Conservation (phyloP, 2,113 vertebrate genomes). For the Pedetes capensis region DNA sequence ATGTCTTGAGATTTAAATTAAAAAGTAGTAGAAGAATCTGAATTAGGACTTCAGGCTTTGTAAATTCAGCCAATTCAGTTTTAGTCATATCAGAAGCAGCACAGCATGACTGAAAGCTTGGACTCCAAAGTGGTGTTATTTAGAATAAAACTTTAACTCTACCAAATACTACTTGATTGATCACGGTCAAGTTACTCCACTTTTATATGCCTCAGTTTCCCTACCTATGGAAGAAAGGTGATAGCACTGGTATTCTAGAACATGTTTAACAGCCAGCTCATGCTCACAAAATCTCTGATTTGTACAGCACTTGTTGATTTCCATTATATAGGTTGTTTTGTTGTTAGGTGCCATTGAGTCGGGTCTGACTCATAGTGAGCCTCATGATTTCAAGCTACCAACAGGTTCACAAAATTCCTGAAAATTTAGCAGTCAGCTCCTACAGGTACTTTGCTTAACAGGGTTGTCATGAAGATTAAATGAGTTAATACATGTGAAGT, state of each 20-base stretch:
- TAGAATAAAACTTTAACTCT: not conserved
- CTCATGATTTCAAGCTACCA: conserved; percentile 3
- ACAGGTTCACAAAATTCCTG: conserved; percentile 33
- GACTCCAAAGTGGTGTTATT: not conserved
- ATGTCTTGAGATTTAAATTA: not conserved
- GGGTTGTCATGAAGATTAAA: not conserved
- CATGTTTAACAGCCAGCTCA: not conserved
- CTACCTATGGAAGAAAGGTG: not conserved
- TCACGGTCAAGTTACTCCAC: not conserved
- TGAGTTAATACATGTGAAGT: conserved; percentile 25
- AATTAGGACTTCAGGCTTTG: not conserved
- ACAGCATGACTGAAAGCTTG: not conserved
- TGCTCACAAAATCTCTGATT: not conserved
- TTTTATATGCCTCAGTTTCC: not conserved
- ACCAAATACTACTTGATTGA: not conserved
- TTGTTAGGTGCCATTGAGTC: no score
- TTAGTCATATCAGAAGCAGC: not conserved
- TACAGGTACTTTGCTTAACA: not conserved
- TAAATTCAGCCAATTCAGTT: not conserved
- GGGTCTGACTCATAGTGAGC: no score
- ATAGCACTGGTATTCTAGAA: not conserved
- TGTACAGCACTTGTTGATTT: not conserved
- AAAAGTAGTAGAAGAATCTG: not conserved
- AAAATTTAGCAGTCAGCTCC: not conserved
- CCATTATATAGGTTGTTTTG: not conserved